These are phyloP conservation scores for Hemistola chrysoprasaria DNA, from an alignment of 2,888 invertebrate genomes.

Conservation along the genomic window DNA sequence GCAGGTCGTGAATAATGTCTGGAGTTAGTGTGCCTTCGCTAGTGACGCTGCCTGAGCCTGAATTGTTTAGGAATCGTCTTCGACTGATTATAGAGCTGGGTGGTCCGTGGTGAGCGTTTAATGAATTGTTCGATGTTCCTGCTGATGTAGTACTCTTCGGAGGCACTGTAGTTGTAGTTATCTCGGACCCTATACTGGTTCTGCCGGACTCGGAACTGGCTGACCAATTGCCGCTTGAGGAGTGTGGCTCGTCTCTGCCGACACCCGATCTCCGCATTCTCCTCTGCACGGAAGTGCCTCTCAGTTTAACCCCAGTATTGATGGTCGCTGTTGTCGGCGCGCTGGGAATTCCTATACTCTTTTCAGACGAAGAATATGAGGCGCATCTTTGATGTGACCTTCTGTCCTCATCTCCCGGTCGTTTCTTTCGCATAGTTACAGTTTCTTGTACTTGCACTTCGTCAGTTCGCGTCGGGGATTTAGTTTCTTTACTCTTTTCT, in stretches of 20 bases:
- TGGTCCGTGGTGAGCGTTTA: conserved; percentile 84
- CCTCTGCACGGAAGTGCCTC: conserved; percentile 88
- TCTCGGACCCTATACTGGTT: conserved; percentile 92
- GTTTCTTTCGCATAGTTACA: conserved; percentile 84
- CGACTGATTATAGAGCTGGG: conserved; percentile 87
- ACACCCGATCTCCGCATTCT: conserved; percentile 85
- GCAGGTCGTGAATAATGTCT: conserved; percentile 89
- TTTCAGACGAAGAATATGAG: conserved; percentile 89
- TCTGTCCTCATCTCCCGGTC: conserved; percentile 83
- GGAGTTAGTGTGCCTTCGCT: conserved; percentile 93
- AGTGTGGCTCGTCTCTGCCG: conserved; percentile 91
- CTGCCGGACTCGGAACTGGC: conserved; percentile 95
- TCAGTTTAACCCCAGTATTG: conserved; percentile 86
- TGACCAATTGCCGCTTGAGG: conserved; percentile 97
- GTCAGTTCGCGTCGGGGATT: conserved; percentile 67
- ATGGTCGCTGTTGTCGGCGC: conserved; percentile 81
- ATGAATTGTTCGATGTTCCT: conserved; percentile 86
- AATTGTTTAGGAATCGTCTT: conserved; percentile 86
- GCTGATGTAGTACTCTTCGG: conserved; percentile 87
- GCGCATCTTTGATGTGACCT: conserved; percentile 90
- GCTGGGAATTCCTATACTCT: conserved; percentile 83
- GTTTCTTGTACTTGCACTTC: conserved; percentile 86
- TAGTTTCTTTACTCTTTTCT: conserved; percentile 66
- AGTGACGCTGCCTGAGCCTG: conserved; percentile 91
- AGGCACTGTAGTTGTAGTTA: conserved; percentile 86